These are phyloP conservation scores for Hippoglossus stenolepis DNA, from an alignment of 2,113 vertebrate species.

Conservation along the genomic window DNA sequence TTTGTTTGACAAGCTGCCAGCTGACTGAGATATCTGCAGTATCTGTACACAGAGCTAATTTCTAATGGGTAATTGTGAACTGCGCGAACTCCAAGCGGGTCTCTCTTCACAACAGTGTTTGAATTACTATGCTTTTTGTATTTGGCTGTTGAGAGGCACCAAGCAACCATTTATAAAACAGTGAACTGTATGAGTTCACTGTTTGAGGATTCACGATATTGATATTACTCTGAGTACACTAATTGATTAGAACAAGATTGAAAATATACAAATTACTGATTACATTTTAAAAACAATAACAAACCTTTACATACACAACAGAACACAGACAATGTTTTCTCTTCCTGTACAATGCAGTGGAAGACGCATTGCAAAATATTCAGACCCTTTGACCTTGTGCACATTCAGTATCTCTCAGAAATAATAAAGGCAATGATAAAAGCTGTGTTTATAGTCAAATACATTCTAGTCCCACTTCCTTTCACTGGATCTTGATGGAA, in stretches of 20 bases:
- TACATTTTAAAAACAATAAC: neutral
- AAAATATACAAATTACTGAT: neutral
- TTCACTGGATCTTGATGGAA: too few relatives aligned
- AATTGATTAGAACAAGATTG: neutral
- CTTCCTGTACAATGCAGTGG: too few relatives aligned
- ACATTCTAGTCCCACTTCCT: too few relatives aligned
- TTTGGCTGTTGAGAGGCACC: neutral
- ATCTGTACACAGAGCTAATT: slow-evolving; percentile 28
- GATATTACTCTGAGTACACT: neutral
- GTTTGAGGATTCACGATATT: neutral
- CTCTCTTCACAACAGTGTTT: neutral
- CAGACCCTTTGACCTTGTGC: too few relatives aligned
- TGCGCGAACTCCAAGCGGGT: neutral
- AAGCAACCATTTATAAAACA: neutral
- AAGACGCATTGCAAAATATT: too few relatives aligned
- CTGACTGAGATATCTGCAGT: slow-evolving; percentile 1
- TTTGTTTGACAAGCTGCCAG: slow-evolving; percentile 20
- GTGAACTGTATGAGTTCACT: neutral
- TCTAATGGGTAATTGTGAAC: slow-evolving; percentile 23
- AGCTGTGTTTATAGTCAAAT: too few relatives aligned
- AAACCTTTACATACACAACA: too few relatives aligned
- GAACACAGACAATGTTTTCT: too few relatives aligned
- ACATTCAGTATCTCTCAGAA: too few relatives aligned
- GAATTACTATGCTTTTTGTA: slow-evolving; percentile 26
- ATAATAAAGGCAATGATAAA: too few relatives aligned